phyloP scores from a whole-genome alignment of 2,113 vertebrate species.

The Alces alces region DNA sequence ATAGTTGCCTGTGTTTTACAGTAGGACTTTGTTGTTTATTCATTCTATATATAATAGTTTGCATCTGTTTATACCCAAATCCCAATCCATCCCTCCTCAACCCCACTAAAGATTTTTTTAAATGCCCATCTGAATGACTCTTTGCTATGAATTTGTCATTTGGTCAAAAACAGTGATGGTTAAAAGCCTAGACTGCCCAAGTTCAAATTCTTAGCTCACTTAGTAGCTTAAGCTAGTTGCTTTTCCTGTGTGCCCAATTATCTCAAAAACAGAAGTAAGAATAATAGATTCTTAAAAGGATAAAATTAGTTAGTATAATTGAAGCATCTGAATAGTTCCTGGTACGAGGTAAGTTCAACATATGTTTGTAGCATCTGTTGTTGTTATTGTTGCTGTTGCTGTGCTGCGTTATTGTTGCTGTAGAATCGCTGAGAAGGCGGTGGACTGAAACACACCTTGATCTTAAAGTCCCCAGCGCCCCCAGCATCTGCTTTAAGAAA shows the following conservation, averaged over 20 bases:
- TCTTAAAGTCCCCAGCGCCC: not conserved
- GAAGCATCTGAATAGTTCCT: not conserved
- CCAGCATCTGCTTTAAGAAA: not conserved
- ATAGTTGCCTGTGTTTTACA: not conserved
- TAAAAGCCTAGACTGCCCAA: not conserved
- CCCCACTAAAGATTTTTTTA: not conserved
- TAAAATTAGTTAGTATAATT: not conserved
- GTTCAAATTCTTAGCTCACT: not conserved
- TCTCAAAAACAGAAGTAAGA: not conserved
- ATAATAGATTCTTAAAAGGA: not conserved
- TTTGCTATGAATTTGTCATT: not conserved
- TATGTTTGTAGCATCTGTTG: not conserved
- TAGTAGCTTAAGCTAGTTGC: not conserved
- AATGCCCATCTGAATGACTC: not conserved
- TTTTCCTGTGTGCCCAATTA: not conserved
- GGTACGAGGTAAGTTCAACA: not conserved
- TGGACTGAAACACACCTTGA: not conserved
- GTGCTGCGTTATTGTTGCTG: not conserved
- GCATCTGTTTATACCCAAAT: not conserved
- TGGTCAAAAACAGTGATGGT: not conserved
- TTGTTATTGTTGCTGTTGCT: not conserved
- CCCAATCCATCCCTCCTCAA: not conserved
- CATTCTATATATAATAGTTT: not conserved
- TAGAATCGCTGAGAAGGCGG: not conserved
- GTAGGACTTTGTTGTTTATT: not conserved